Percentiles rank a stretch among this genome's conserved stretches.
These are phyloP conservation scores for Penaeus indicus DNA, from an alignment of 1,140 invertebrate species.

Conservation along the genomic window DNA sequence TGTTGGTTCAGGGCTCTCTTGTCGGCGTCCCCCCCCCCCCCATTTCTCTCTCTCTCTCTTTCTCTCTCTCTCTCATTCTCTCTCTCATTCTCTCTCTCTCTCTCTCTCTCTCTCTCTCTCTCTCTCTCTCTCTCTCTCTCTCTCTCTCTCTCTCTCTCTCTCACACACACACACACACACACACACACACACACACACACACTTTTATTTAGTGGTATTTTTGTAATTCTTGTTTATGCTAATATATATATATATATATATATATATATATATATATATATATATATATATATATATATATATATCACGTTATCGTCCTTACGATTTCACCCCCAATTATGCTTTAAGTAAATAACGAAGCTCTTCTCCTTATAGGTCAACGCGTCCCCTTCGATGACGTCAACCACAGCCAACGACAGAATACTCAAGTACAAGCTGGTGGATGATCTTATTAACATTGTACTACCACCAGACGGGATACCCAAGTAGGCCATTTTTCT, in stretches of 20 bases:
- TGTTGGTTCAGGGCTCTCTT: conserved; percentile 15
- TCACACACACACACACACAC: too few species aligned
- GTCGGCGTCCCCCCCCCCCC: background rate
- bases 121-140: too few species aligned
- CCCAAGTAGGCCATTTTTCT: conserved; percentile 79
- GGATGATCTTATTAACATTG: conserved; percentile 93
- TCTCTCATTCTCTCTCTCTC: background rate
- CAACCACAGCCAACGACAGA: conserved; percentile 94
- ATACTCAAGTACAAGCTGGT: conserved; percentile 97
- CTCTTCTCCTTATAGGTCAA: conserved; percentile 80
- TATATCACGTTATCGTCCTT: background rate
- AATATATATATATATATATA: too few species aligned
- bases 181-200: too few species aligned
- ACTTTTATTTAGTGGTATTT: too few species aligned
- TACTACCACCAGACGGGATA: conserved; percentile 88
- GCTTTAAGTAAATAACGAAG: background rate
- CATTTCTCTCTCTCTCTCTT: background rate
- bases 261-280: background rate
- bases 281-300: too few species aligned
- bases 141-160: too few species aligned
- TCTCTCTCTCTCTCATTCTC: background rate
- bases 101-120: background rate
- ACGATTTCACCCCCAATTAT: background rate
- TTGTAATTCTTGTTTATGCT: too few species aligned
- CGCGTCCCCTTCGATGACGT: conserved; percentile 93